Evolutionary conservation across 2,797 vertebrate genomes (phyloP).

Genomic region (Anomalospiza imberbis): DNA sequence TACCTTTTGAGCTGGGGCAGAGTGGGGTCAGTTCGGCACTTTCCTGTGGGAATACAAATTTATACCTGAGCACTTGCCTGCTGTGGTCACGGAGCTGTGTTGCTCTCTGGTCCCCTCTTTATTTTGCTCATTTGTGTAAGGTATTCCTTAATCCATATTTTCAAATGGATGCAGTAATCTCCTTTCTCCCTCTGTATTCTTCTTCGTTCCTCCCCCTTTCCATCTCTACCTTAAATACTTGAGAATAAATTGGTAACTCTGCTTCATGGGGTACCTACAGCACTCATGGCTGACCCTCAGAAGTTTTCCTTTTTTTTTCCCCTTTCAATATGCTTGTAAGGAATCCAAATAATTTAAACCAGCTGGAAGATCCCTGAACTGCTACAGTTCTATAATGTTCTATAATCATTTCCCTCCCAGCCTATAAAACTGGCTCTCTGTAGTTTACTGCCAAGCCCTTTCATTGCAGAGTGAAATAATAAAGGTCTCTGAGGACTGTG

Average conservation of each 20-base stretch:
- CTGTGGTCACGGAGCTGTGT: background rate
- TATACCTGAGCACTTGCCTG: rapidly evolving
- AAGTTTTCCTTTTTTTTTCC: background rate
- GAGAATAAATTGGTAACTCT: background rate
- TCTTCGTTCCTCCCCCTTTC: background rate
- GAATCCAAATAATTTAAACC: conserved; percentile 35
- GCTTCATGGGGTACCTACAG: background rate
- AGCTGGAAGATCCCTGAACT: conserved; percentile 32
- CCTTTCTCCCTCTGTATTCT: background rate
- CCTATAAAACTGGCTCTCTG: conserved; percentile 43
- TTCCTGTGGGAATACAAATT: background rate
- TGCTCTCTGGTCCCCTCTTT: background rate
- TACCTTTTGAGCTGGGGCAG: background rate
- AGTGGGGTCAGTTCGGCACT: background rate
- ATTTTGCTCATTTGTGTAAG: background rate
- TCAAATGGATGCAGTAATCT: background rate
- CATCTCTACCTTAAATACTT: background rate
- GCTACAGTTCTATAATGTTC: conserved; percentile 25
- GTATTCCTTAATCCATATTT: background rate
- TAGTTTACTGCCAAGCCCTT: conserved; percentile 34
- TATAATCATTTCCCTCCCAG: conserved; percentile 43
- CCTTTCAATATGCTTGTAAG: background rate
- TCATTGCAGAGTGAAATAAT: conserved; percentile 35
- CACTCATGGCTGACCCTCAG: background rate
- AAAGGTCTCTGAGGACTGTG: conserved; percentile 11